Evolutionary conservation across 2,113 vertebrate genomes (phyloP), one percentile per base, ranked within the genome.

Genomic region (Orthonyx spaldingii): DNA sequence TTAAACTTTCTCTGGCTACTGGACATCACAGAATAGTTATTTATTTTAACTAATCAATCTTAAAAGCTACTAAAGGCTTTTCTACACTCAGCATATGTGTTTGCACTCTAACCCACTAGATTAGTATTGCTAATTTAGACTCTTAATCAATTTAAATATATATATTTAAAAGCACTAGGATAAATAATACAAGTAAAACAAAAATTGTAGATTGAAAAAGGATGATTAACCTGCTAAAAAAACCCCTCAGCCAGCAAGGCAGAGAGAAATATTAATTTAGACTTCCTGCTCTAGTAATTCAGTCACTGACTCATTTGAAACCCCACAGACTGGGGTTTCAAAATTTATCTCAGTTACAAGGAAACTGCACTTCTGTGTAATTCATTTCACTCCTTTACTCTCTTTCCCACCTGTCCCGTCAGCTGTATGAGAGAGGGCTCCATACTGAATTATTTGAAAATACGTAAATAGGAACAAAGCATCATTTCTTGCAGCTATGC

Each of bases 21-120:
- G 66, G 59, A 95, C 79, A 92, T 86, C 59, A 93, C 13, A 87
- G 95, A 88, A 94, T 91, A 93, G 78, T 93, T 96, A 95, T 94
- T 91, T 94, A 95, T 95, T 96, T 96, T 87, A 94, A 87, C 84
- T 72, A 93, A 97, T 96, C 92, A 93, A 90, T 94, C 90, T 82
- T 94, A 89, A 92, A 90, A 95, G 74, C 85, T 93, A 89, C 78
- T 85, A 92, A 92, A 77, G 76, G 7, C 55, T 95, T 97, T 81
- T 95, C 52, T 90, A 94, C 44, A 69, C 53, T 96, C 94, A 96
- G 90, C 92, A 83, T 89, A 91, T 89, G 76, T 89, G 84, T 80
- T 83, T 93, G 92, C 89, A 94, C 87, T 95, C 66, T 91, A 96
- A 96, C 94, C 94, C 89, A 78, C 63, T 52, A 61, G 84, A 96